Evolutionary conservation across 2,888 invertebrate genomes (phyloP).

Genomic region (Coleophora flavipennella): DNA sequence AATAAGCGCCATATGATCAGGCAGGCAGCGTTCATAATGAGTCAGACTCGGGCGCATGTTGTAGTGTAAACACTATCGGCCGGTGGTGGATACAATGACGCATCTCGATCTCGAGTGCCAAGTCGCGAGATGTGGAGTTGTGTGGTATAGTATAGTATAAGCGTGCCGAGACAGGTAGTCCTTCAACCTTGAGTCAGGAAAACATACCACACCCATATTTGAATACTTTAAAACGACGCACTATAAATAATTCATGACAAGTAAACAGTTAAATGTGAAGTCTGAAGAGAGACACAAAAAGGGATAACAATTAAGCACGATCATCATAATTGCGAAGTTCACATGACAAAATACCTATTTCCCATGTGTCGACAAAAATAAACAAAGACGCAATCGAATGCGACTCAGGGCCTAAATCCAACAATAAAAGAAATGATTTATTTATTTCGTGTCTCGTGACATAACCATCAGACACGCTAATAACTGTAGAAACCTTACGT

Average conservation of each 20-base stretch:
- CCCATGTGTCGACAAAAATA: not conserved
- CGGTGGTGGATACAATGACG: constrained; percentile 44
- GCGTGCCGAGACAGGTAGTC: constrained; percentile 37
- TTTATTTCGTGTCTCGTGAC: too few species aligned
- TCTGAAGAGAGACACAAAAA: not conserved
- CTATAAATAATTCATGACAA: constrained; percentile 1
- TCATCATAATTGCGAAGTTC: not conserved
- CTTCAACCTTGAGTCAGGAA: constrained; percentile 23
- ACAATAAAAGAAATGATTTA: too few species aligned
- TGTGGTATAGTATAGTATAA: constrained; percentile 19
- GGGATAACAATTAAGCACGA: not conserved
- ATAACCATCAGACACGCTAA: too few species aligned
- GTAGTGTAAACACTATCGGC: constrained; percentile 53
- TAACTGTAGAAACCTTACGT: too few species aligned
- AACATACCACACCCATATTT: constrained; percentile 19
- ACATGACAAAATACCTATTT: not conserved
- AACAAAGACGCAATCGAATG: not conserved
- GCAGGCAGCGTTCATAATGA: constrained; percentile 33
- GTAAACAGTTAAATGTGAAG: not conserved
- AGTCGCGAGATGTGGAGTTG: constrained; percentile 33
- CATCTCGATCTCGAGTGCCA: too few species aligned
- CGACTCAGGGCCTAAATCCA: too few species aligned
- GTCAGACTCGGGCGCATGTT: constrained; percentile 56
- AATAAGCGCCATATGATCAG: constrained; percentile 42
- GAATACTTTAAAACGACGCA: constrained; percentile 7